Base-by-base conservation (phyloP, 2,797 vertebrate species). In the Melanogrammus aeglefinus region DNA sequence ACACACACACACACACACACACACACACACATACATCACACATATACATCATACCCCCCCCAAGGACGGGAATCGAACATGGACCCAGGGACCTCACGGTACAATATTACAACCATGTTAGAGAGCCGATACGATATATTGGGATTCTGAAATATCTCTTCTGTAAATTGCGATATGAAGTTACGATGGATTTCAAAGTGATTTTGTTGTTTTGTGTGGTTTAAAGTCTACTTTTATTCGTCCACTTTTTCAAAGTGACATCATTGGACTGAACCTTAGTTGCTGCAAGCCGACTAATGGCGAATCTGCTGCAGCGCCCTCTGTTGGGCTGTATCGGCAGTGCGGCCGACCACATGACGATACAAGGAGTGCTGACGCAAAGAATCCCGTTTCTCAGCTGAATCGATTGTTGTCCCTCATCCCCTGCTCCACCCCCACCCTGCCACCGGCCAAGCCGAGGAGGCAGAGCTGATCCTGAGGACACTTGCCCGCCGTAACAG, bases 401-500 rank as follows among this genome's bases (percentile, higher is more conserved):
- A 63, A 63, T n/a, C 6, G 21, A 63, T 63, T 63, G 14, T 51
- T 4, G 9, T 16, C 47, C 41, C 41, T 13, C 13, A 44, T 18
- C 0, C 10, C 51, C 80, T 73, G 80, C 75, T 70, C 77, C 78
- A 39, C 83, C 75, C 74, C 71, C 16, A 76, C 5, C 74, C 35
- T 36, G n/a, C 66, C 8, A 24, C 8, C n/a, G 4, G 21, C 69
- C 69, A 9, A 71, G 57, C 47, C 47, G 18, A 18, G 47, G 47
- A 4, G 47, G 6, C 18, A 3, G 47, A 57, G 33, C 24, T 21
- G 71, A 72, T 18, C 13, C 6, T 0, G 10, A 29, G 31, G 71
- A n/a, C 35, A 81, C 82, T 35, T 10, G 78, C 81, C 66, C 29
- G 35, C 79, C 80, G 79, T 77, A 84, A 84, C 75, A 73, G 83